Base-by-base conservation (phyloP, 2,113 vertebrate genomes). In the Perca fluviatilis region DNA sequence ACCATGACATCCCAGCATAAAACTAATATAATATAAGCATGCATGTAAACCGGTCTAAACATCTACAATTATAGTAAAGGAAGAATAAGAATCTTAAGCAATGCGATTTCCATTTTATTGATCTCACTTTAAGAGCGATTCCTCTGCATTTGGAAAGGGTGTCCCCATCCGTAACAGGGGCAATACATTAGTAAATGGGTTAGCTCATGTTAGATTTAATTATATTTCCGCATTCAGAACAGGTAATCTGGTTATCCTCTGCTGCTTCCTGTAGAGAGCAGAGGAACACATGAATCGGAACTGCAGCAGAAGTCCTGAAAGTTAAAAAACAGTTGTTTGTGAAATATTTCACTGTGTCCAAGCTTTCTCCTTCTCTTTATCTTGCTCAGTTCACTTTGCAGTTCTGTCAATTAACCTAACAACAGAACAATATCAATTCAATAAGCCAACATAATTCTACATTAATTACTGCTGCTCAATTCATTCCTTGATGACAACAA, bases 161-260 rank as follows among this genome's bases (percentile, higher is more conserved):
- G 75, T 89, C 87, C 84, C 79, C 88, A 80, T 90, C 74, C 88
- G 85, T 91, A 86, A 89, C 85, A 91, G 91, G 91, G 92, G 77
- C 73, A 90, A 91, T 93, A 89, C 63, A 90, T 87, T 89, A 91
- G 82, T 91, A 93, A 94, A 86, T 93, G 75, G 91, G 86, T 96
- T 97, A 96, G 93, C 95, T 91, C 83, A 89, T 88, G 92, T 92
- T 84, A 94, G 95, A 97, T 97, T 92, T 92, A 96, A 97, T 97
- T 97, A 96, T 93, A 94, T 95, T 96, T 96, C 96, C 94, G 92
- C 92, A 93, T 95, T 94, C 95, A 95, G 93, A 91, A 89, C 87
- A 85, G 89, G 94, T 96, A 97, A 99, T 97, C 94, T 91, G 96
- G 96, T 99, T 97, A 97, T 88, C 83, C 64, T 92, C 91, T 92